Base-by-base conservation (phyloP, 2,113 vertebrate species). In the Phylloscopus whistleri region DNA sequence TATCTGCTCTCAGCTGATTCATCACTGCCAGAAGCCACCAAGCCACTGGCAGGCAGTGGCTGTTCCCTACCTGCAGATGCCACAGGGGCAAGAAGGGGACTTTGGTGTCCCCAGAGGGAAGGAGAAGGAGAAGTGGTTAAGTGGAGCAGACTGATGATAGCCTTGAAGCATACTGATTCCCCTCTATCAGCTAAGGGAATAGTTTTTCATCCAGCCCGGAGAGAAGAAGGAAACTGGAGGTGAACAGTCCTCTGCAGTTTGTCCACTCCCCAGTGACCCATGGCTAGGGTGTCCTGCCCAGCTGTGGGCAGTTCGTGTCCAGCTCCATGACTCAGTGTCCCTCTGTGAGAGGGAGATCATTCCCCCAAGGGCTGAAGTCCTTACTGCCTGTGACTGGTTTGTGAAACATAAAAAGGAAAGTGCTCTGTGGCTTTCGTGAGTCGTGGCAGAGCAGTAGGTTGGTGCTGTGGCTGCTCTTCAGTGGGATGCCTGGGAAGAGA, bases 311-410 rank as follows among this genome's bases (percentile, higher is more conserved):
- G 10, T 51, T 52, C 6, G 6, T 9, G 12, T 90, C 22, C 77
- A 27, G n/a, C 16, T 73, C 31, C 3, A 3, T 1, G 3, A 66
- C 48, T 59, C 63, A 62, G 18, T 1, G 0, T 53, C n/a, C 16
- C 14, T 53, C 37, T 74, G 37, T 6, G 14, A 89, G 52, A 90
- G 53, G 52, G 35, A 87, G 9, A 66, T n/a, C 3, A 10, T 51
- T 79, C 14, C 20, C 10, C 4, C 16, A 16, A 8, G 28, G 74
- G 21, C 43, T 67, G 64, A 74, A 55, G 22, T 35, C 44, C 52
- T 91, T 37, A 11, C 27, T 67, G 60, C 26, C 6, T 79, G 48
- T 72, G 49, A 21, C 37, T 33, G 15, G 17, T 56, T 35, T 76
- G 52, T 73, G 15, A 8, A 35, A 31, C 2, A 0, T 33, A 63